phyloP scores from a whole-genome alignment of 1,140 invertebrate genomes.

The Coptotermes formosanus region DNA sequence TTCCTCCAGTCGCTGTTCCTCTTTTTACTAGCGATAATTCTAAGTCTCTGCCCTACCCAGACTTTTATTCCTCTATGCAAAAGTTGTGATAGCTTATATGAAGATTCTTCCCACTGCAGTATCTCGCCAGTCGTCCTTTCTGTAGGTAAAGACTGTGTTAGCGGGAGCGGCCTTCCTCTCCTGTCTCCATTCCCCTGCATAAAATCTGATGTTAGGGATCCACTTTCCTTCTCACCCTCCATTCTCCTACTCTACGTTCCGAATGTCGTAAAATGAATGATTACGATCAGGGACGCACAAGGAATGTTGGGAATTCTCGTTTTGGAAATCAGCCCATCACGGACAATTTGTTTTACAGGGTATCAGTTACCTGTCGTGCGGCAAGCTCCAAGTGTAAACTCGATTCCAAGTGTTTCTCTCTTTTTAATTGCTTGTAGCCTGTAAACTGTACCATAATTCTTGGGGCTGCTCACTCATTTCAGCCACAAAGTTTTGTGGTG shows the following conservation, averaged over 20 bases:
- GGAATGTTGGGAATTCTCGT: background rate
- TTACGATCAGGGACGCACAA: background rate
- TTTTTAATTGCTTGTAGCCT: background rate
- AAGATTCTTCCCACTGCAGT: no score
- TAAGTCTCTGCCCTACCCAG: no score
- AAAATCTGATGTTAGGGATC: background rate
- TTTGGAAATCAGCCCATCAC: background rate
- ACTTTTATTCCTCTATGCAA: no score
- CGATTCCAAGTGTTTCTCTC: background rate
- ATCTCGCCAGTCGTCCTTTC: no score
- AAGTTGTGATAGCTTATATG: no score
- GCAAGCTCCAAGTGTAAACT: no score
- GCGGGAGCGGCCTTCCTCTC: no score
- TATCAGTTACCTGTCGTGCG: background rate
- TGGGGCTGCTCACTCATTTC: background rate
- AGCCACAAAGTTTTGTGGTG: background rate
- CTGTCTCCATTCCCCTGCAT: no score
- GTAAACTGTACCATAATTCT: background rate
- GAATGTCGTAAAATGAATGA: background rate
- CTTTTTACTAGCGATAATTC: no score
- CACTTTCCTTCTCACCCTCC: no score
- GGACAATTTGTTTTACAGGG: background rate
- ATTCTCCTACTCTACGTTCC: background rate
- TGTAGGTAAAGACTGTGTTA: no score
- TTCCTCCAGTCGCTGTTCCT: no score